Evolutionary conservation across 2,113 vertebrate species (phyloP).

Genomic region (Sinocyclocheilus anshuiensis): DNA sequence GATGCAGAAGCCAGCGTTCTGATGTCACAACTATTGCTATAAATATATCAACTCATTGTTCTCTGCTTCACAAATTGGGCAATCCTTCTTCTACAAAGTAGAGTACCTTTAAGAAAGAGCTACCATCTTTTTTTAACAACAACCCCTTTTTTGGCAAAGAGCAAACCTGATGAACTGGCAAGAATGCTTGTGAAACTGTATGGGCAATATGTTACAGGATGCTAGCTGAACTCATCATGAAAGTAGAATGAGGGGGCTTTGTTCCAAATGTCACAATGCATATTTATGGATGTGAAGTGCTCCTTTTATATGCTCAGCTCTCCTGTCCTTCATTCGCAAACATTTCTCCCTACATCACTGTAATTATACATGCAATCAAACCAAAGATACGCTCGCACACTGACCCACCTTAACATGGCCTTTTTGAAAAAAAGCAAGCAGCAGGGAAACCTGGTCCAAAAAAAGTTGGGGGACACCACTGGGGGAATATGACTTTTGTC

Average conservation of each 20-base stretch:
- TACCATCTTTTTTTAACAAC: slow-evolving; percentile 18
- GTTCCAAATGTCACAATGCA: slow-evolving; percentile 85
- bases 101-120: background rate
- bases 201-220: slow-evolving; percentile 78
- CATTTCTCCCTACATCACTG: slow-evolving; percentile 58
- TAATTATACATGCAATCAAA: slow-evolving; percentile 58
- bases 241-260: slow-evolving; percentile 78
- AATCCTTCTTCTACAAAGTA: background rate
- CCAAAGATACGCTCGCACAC: background rate
- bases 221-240: slow-evolving; percentile 77
- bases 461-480: background rate
- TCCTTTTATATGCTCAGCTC: slow-evolving; percentile 76
- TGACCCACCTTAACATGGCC: slow-evolving; percentile 40
- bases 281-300: slow-evolving; percentile 81
- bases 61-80: background rate
- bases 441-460: background rate
- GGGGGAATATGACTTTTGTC: background rate
- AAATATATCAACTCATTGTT: background rate
- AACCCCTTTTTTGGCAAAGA: slow-evolving; percentile 70
- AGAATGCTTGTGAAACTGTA: slow-evolving; percentile 78
- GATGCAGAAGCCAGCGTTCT: too few species aligned
- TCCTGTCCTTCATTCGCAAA: slow-evolving; percentile 66
- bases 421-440: slow-evolving; percentile 40
- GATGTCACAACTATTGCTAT: background rate
- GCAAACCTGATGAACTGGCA: slow-evolving; percentile 75